Percentiles rank a stretch among this genome's conserved stretches.
phyloP scores from a whole-genome alignment of 2,113 vertebrate genomes.

The Syngnathus scovelli region DNA sequence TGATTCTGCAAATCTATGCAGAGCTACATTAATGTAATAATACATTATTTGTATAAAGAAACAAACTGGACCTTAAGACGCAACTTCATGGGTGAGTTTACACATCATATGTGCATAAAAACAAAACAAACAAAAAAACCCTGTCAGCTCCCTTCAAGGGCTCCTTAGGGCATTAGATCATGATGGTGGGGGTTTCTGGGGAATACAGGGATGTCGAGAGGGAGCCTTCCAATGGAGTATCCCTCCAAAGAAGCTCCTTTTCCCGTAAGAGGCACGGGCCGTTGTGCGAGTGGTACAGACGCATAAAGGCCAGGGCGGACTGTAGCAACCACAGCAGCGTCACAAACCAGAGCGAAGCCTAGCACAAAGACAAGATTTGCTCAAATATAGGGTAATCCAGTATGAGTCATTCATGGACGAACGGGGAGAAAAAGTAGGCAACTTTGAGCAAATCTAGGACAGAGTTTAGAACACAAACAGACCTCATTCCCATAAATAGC shows the following conservation, averaged over 20 bases:
- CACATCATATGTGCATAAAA: neutral
- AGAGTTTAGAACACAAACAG: neutral
- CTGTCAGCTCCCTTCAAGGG: neutral
- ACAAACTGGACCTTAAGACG: neutral
- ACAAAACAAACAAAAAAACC: neutral
- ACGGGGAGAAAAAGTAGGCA: neutral
- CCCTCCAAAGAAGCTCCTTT: slow-evolving; percentile 69
- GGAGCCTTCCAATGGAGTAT: slow-evolving; percentile 45
- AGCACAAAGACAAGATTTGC: slow-evolving; percentile 2
- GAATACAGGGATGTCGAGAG: slow-evolving; percentile 40
- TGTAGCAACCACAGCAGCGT: slow-evolving; percentile 70
- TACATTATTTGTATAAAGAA: neutral
- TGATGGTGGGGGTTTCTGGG: slow-evolving; percentile 49
- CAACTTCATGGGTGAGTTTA: neutral
- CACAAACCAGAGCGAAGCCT: slow-evolving; percentile 72
- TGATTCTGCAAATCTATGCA: neutral
- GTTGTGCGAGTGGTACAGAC: slow-evolving; percentile 74
- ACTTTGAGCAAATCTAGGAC: neutral
- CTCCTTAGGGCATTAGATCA: slow-evolving; percentile 39
- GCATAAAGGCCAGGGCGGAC: slow-evolving; percentile 72
- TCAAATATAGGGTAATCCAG: neutral
- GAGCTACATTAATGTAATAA: neutral
- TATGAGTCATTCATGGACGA: neutral
- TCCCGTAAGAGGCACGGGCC: slow-evolving; percentile 68
- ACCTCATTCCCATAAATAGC: neutral